phyloP scores from a whole-genome alignment of 2,113 vertebrate species.

The Otus sunia region DNA sequence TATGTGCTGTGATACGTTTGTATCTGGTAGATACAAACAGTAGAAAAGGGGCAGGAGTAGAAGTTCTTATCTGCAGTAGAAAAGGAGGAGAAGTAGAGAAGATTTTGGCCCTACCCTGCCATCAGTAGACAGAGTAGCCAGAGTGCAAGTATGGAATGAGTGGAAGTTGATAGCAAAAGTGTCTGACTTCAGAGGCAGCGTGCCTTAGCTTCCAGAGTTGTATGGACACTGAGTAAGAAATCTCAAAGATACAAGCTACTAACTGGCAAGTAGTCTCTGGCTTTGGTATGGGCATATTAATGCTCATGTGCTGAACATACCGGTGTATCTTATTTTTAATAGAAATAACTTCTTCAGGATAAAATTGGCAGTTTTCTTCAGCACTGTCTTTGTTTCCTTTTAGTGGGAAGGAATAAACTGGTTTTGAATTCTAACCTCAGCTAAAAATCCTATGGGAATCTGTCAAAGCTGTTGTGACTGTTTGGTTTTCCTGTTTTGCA shows the following conservation, averaged over 20 bases:
- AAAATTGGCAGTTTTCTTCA: neutral
- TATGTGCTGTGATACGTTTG: neutral
- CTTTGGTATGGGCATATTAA: neutral
- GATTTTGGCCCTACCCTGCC: neutral
- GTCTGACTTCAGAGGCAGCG: neutral
- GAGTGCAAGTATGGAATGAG: neutral
- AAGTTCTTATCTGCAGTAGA: neutral
- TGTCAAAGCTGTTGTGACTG: neutral
- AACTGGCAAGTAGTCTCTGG: neutral
- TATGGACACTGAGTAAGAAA: neutral
- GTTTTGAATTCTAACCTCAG: neutral
- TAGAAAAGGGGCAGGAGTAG: neutral
- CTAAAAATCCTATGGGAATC: neutral
- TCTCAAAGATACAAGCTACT: neutral
- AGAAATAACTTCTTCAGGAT: neutral
- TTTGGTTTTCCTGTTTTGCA: slow-evolving; percentile 56
- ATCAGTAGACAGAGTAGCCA: neutral
- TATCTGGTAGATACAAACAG: neutral
- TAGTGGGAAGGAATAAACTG: neutral
- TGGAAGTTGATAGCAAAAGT: neutral
- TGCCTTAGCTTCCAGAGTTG: neutral
- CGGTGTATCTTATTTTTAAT: neutral
- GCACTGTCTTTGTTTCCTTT: neutral
- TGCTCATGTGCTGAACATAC: neutral
- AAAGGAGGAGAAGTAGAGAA: neutral